Percentiles rank a stretch among this genome's conserved stretches.
Evolutionary conservation across 2,888 invertebrate genomes (phyloP).

Genomic region (Epirrhoe alternata): DNA sequence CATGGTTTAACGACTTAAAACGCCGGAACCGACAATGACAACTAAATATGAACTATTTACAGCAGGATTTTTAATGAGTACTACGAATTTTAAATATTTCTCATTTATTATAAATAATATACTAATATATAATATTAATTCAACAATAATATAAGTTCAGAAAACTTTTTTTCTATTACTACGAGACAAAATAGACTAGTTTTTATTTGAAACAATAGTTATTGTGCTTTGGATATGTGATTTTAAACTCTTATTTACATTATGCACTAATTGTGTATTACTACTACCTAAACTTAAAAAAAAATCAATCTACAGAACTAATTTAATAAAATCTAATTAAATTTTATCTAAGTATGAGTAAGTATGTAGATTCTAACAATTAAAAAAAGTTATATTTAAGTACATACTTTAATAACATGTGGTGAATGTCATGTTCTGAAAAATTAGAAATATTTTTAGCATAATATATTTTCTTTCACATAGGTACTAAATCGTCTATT

Average conservation of each 20-base stretch:
- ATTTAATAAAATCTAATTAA: too few relatives aligned
- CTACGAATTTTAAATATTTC: neutral
- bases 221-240: conserved; percentile 29
- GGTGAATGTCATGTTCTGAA: too few relatives aligned
- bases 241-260: neutral
- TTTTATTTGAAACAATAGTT: conserved; percentile 11
- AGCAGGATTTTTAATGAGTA: neutral
- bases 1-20: too few relatives aligned
- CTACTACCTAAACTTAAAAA: neutral
- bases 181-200: conserved; percentile 7
- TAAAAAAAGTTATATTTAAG: neutral
- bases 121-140: conserved; percentile 6
- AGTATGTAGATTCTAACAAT: neutral
- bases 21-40: too few relatives aligned
- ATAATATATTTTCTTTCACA: neutral
- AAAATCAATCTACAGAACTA: neutral
- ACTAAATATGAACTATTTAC: too few relatives aligned
- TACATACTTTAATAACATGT: neutral
- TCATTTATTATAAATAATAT: conserved; percentile 8
- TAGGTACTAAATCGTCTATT: neutral
- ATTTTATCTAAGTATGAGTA: too few relatives aligned
- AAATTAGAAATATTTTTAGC: too few relatives aligned
- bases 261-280: neutral
- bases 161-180: conserved; percentile 6
- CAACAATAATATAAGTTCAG: conserved; percentile 17